These are phyloP conservation scores for Fulmarus glacialis DNA, from an alignment of 2,113 vertebrate species.

Conservation along the genomic window DNA sequence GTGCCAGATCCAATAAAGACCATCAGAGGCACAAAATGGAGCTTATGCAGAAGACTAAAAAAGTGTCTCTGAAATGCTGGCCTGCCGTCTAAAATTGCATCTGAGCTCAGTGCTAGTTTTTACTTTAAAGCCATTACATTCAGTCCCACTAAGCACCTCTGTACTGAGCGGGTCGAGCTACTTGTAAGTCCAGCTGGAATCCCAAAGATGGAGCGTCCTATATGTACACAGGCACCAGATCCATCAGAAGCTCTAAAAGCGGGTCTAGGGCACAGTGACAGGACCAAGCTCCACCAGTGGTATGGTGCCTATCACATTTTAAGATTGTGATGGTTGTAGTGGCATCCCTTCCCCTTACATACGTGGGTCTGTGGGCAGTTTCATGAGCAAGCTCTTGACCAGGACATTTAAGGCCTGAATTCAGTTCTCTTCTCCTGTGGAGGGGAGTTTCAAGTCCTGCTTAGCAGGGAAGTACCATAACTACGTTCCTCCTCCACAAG, in stretches of 20 bases:
- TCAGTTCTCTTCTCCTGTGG: not conserved
- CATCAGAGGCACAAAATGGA: not conserved
- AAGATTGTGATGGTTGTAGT: not conserved
- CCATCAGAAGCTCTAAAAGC: not conserved
- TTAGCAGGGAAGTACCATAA: not conserved
- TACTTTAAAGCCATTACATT: not conserved
- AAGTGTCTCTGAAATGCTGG: not conserved
- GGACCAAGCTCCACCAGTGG: fast-evolving
- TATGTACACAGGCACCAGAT: fast-evolving
- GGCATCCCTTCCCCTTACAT: not conserved
- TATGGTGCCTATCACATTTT: not conserved
- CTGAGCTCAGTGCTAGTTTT: not conserved
- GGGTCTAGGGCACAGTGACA: not conserved
- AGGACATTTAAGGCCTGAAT: not conserved
- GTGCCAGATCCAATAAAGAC: not conserved
- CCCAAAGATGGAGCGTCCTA: not conserved
- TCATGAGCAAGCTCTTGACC: not conserved
- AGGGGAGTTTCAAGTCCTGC: not conserved
- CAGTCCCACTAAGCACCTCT: not conserved
- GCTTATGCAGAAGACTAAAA: not conserved
- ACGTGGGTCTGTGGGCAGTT: not conserved
- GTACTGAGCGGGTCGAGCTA: fast-evolving
- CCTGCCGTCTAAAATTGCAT: not conserved
- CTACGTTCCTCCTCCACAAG: not conserved
- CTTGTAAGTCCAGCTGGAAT: not conserved